A percentile compares a stretch with the other conserved stretches of the same genome.
Conservation (phyloP, 2,888 invertebrate genomes). For the Liopterus haemorrhoidalis region DNA sequence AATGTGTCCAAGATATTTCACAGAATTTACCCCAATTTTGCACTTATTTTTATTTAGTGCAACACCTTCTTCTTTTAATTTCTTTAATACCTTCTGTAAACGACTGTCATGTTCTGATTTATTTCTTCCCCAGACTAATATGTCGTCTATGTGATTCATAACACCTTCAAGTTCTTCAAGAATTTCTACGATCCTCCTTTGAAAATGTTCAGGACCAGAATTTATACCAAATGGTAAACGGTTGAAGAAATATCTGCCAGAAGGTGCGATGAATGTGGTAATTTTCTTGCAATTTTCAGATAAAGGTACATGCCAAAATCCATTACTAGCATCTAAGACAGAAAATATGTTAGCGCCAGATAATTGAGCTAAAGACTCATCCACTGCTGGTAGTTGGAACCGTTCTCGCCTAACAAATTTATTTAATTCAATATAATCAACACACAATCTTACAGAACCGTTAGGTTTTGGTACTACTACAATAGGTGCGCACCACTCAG, state of each 20-base stretch:
- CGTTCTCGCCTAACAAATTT: too few species aligned
- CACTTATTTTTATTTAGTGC: conserved; percentile 33
- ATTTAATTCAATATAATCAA: too few species aligned
- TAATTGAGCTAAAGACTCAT: conserved; percentile 30
- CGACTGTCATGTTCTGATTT: neutral
- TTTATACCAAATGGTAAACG: conserved; percentile 23
- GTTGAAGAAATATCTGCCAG: conserved; percentile 15
- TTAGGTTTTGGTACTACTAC: too few species aligned
- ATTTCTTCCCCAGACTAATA: conserved; percentile 18
- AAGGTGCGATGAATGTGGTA: conserved; percentile 24
- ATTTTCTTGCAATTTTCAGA: conserved; percentile 12
- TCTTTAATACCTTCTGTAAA: neutral
- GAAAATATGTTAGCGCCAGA: conserved; percentile 27
- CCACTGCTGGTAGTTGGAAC: conserved; percentile 28
- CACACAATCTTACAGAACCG: too few species aligned
- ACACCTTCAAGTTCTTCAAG: conserved; percentile 19
- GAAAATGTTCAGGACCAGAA: conserved; percentile 26
- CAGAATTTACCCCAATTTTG: conserved; percentile 24
- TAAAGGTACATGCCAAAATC: conserved; percentile 33
- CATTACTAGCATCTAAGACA: conserved; percentile 30
- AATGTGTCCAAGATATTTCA: conserved; percentile 32
- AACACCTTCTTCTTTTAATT: conserved; percentile 25
- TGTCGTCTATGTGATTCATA: conserved; percentile 30
- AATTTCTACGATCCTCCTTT: conserved; percentile 16
- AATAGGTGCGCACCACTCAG: too few species aligned